These are phyloP conservation scores for Drosophila teissieri DNA, from an alignment of 1,140 invertebrate species.

Conservation along the genomic window DNA sequence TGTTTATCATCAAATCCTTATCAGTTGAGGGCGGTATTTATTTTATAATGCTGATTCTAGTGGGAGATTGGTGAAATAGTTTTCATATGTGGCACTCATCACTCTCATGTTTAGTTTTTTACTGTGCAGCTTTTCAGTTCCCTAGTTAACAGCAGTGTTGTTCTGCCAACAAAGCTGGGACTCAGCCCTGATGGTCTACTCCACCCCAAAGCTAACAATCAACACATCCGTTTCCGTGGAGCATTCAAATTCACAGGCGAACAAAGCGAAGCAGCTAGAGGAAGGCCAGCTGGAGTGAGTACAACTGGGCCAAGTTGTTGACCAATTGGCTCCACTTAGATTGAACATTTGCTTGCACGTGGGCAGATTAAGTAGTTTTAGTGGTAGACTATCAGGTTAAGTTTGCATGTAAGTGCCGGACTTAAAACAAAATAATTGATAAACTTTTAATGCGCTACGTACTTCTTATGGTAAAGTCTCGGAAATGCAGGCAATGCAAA, in stretches of 20 bases:
- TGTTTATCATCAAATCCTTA: background rate
- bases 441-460: no score
- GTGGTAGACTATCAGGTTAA: no score
- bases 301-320: constrained; percentile 53
- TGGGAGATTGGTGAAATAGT: no score
- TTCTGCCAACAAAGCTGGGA: constrained; percentile 52
- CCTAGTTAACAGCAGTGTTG: constrained; percentile 36
- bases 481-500: no score
- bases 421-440: no score
- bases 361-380: constrained; percentile 8
- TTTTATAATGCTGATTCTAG: background rate
- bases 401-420: no score
- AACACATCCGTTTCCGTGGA: constrained; percentile 69
- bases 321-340: constrained; percentile 61
- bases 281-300: constrained; percentile 30
- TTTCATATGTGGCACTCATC: no score
- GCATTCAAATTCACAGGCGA: constrained; percentile 51
- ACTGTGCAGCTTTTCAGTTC: constrained; percentile 8
- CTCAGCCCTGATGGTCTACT: constrained; percentile 25
- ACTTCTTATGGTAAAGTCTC: no score
- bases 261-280: constrained; percentile 22
- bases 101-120: background rate
- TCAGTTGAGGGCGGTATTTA: background rate
- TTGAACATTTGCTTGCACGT: constrained; percentile 34
- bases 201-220: constrained; percentile 53